Percentiles rank a stretch among this genome's conserved stretches.
These are phyloP conservation scores for Aplodontia rufa DNA, from an alignment of 2,113 vertebrate genomes.

Conservation along the genomic window DNA sequence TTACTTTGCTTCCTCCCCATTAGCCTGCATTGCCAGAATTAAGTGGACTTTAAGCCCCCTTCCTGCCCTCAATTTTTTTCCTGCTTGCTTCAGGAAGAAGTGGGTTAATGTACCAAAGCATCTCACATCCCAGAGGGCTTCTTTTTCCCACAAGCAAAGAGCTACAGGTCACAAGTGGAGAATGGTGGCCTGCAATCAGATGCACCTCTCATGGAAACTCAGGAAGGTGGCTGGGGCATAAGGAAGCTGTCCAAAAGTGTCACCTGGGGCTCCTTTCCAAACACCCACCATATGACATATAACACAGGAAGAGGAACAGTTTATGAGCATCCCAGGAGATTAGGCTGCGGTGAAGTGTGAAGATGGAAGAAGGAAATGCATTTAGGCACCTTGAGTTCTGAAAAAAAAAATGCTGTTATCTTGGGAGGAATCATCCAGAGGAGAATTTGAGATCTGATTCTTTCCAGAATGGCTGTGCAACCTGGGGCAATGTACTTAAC, in stretches of 20 bases:
- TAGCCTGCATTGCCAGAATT: background rate
- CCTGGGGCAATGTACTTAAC: background rate
- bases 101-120: background rate
- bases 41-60: background rate
- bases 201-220: background rate
- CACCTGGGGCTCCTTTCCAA: background rate
- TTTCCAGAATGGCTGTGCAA: background rate
- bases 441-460: background rate
- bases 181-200: fast-evolving
- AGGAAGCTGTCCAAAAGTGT: background rate
- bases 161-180: too few relatives aligned
- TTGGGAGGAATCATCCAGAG: background rate
- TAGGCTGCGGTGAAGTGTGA: background rate
- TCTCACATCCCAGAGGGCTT: background rate
- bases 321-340: background rate
- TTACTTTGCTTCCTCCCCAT: background rate
- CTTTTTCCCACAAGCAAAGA: background rate
- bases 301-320: too few relatives aligned
- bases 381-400: fast-evolving
- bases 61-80: background rate
- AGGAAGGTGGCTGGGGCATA: too few relatives aligned
- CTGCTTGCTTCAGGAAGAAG: background rate
- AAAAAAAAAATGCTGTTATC: too few relatives aligned
- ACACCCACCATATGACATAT: too few relatives aligned
- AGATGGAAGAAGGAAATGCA: fast-evolving